Evolutionary conservation across 1,140 invertebrate species (phyloP).

Genomic region (Trinorchestia longiramus): DNA sequence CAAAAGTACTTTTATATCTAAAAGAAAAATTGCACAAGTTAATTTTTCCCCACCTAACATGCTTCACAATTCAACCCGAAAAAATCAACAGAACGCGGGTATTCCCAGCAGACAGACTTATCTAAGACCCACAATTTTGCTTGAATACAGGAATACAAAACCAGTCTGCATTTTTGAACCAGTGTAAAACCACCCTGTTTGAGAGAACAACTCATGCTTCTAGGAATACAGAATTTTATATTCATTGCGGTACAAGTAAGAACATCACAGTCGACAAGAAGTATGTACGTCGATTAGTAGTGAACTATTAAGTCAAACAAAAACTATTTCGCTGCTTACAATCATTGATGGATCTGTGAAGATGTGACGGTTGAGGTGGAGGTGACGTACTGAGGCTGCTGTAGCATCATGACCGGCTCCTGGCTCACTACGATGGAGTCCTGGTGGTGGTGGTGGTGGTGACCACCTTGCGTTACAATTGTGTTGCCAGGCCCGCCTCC

Average conservation of each 20-base stretch:
- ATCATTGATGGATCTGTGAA: conserved; percentile 27
- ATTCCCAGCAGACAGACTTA: neutral
- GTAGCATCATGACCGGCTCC: conserved; percentile 36
- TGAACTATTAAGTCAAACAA: neutral
- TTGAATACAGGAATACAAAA: neutral
- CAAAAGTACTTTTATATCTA: neutral
- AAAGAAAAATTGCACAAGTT: neutral
- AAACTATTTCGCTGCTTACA: neutral
- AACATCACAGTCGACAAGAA: neutral
- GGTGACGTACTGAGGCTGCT: conserved; percentile 34
- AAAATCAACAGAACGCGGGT: too few species aligned
- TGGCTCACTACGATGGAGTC: neutral
- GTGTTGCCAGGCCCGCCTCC: neutral
- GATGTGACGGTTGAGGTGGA: neutral
- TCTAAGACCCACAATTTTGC: neutral
- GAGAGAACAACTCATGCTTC: neutral
- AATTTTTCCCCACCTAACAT: neutral
- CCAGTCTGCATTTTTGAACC: neutral
- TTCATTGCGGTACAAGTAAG: neutral
- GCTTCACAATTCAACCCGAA: neutral
- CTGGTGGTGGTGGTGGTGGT: neutral
- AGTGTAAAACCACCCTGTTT: neutral
- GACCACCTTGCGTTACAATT: neutral
- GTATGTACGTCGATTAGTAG: neutral
- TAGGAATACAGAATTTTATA: neutral